Base-by-base conservation (phyloP, 2,888 invertebrate genomes). In the Diadegma fenestrale region DNA sequence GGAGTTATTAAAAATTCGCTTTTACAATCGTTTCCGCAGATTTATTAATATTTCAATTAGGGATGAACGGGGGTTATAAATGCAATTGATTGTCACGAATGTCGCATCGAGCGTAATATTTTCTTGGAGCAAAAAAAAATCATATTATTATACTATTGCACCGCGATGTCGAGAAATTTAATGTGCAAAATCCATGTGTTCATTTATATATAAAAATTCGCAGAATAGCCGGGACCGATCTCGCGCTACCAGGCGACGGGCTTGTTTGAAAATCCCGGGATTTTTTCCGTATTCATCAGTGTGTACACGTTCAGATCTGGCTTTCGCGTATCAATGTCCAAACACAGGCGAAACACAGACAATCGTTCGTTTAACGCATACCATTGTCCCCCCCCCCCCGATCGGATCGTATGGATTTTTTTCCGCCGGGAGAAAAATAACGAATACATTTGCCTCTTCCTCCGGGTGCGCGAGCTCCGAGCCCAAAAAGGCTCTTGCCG, bases 331-430 rank as follows among this genome's bases (percentile, higher is more conserved):
- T 91, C 90, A 91, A 91, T 90, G 90, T 91, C 90, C 90, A 89
- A 90, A 89, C 91, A 91, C 89, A 90, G 90, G 91, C 91, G 92
- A 90, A 91, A 91, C 91, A 91, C 90, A 91, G 91, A 91, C 92
- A 92, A 93, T 93, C 90, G 91, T 92, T 90, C 93, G 91, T 91
- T 93, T 92, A 91, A 92, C 92, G 91, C 92, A 92, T 91, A 93
- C 92, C 92, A 93, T 93, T 93, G 93, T 93, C 90, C n/a, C n/a
- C n/a, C n/a, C n/a, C n/a, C n/a, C n/a, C n/a, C 90, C 90, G 92
- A 93, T 93, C 92, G 92, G 93, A 93, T 93, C 93, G 93, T 93
- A 93, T 93, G 93, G 93, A 93, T 93, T 93, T 93, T 93, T 93
- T 92, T 77, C 48, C 75, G 5, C 43, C 91, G 91, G 91, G 91